Conservation (phyloP, 2,888 invertebrate genomes). For the Pyrrhia umbra region DNA sequence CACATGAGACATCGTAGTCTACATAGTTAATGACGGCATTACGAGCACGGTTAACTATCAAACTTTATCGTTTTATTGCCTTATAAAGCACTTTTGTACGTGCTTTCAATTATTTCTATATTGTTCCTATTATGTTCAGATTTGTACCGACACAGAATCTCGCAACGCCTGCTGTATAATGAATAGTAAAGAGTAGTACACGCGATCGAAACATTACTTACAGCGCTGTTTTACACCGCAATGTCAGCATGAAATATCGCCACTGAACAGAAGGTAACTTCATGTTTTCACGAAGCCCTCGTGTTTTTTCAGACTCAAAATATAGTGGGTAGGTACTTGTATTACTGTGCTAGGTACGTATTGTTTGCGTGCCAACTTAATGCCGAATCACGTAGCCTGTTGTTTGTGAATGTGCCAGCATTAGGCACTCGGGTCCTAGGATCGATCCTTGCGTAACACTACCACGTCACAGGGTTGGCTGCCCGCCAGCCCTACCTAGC, state of each 20-base stretch:
- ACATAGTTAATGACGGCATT: conserved; percentile 30
- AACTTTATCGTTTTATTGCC: conserved; percentile 35
- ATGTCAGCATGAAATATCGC: conserved; percentile 46
- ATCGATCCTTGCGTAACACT: conserved; percentile 69
- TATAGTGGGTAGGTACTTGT: conserved; percentile 27
- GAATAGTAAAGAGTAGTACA: conserved; percentile 67
- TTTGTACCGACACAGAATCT: conserved; percentile 60
- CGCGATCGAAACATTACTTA: conserved; percentile 72
- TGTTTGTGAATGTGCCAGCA: conserved; percentile 59
- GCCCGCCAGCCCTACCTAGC: conserved; percentile 66
- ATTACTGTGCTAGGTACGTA: conserved; percentile 28
- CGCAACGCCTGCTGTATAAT: conserved; percentile 62
- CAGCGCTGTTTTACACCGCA: conserved; percentile 31
- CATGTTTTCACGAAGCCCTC: conserved; percentile 50
- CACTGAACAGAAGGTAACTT: conserved; percentile 44
- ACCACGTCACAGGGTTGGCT: conserved; percentile 70
- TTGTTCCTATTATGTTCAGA: conserved; percentile 30
- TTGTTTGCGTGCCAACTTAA: conserved; percentile 50
- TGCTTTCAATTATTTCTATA: conserved; percentile 39
- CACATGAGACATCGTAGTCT: conserved; percentile 22
- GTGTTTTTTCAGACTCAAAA: conserved; percentile 38
- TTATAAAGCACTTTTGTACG: conserved; percentile 31
- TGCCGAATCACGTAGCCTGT: conserved; percentile 48
- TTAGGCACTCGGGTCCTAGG: conserved; percentile 54
- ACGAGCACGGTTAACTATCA: conserved; percentile 28